These are phyloP conservation scores for Trypoxylon attenuatum DNA, from an alignment of 2,888 invertebrate genomes.

Conservation along the genomic window DNA sequence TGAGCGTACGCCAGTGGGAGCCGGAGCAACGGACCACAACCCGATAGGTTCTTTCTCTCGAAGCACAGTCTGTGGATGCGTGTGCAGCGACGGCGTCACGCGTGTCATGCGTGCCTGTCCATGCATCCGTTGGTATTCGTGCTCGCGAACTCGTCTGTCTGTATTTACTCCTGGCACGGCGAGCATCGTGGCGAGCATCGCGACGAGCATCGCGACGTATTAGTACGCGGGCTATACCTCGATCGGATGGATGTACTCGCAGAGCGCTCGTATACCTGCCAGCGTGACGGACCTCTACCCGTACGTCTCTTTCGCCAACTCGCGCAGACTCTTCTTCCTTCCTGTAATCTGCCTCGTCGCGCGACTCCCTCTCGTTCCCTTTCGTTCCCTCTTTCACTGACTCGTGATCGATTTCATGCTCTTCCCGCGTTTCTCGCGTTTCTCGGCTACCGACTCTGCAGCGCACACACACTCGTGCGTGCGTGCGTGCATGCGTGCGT, in stretches of 20 bases:
- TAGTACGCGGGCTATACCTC: constrained; percentile 17
- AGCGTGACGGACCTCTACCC: constrained; percentile 33
- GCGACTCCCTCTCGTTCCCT: constrained; percentile 5
- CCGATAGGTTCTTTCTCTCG: constrained; percentile 52
- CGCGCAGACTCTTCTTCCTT: constrained; percentile 3
- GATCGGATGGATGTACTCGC: constrained; percentile 22
- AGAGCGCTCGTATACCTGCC: constrained; percentile 22
- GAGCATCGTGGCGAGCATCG: too few species aligned
- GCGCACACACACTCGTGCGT: neutral
- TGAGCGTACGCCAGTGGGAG: constrained; percentile 23
- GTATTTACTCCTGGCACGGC: too few species aligned
- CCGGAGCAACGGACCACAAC: neutral
- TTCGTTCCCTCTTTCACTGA: constrained; percentile 23
- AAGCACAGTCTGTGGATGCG: constrained; percentile 16
- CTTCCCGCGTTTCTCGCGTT: constrained; percentile 46
- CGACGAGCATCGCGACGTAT: constrained; percentile 9
- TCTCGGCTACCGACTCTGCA: constrained; percentile 13
- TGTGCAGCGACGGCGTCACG: constrained; percentile 7
- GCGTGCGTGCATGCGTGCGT: constrained; percentile 13
- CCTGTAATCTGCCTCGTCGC: neutral
- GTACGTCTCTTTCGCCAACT: constrained; percentile 7
- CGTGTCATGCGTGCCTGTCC: constrained; percentile 32
- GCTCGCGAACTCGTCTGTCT: too few species aligned
- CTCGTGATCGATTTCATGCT: constrained; percentile 37
- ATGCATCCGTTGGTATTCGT: too few species aligned